Evolutionary conservation across 2,797 vertebrate species (phyloP), one percentile per base, ranked within the genome.

Genomic region (Urosaurus nigricauda): DNA sequence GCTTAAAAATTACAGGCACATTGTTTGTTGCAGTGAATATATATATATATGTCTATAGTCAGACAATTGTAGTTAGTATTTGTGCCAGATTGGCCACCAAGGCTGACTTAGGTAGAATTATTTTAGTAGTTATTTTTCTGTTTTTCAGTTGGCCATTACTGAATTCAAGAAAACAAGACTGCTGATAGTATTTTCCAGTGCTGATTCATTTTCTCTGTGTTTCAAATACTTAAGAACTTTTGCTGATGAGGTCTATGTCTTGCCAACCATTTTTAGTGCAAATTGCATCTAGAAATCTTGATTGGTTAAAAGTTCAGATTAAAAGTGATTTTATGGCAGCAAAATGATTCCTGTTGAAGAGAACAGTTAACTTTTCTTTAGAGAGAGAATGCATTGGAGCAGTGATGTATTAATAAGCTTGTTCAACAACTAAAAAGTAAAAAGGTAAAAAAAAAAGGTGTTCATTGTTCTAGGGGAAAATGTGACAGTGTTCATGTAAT

Each of bases 1-100:
- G 94, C 96, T 96, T 96, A 92, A 95, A 94, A 92, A 95, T 96
- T 96, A 95, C 97, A 98, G 98, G 98, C 98, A 98, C 98, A 91
- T 96, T 82, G 95, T 95, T 93, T 95, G 95, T 90, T 92, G 96
- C 94, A 89, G 90, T 94, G 93, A 95, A 95, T 93, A 95, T 92
- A 96, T 79, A 29, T 84, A 51, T 84, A 77, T 63, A 58, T 74
- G 68, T 87, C 79, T 74, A 73, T 80, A 93, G 90, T 94, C 94
- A 93, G 87, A 90, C 94, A 86, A 86, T 89, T 89, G 94, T 95
- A 94, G 94, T 93, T 92, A 94, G 94, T 92, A 95, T 95, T 91
- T 95, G 95, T 94, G 96, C 95, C 96, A 94, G 94, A 84, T 91
- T 65, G 92, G 95, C 95, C 91, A 87, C 93, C 32, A 43, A 60